Evolutionary conservation across 2,797 vertebrate species (phyloP).

Genomic region (Nannoperca australis): DNA sequence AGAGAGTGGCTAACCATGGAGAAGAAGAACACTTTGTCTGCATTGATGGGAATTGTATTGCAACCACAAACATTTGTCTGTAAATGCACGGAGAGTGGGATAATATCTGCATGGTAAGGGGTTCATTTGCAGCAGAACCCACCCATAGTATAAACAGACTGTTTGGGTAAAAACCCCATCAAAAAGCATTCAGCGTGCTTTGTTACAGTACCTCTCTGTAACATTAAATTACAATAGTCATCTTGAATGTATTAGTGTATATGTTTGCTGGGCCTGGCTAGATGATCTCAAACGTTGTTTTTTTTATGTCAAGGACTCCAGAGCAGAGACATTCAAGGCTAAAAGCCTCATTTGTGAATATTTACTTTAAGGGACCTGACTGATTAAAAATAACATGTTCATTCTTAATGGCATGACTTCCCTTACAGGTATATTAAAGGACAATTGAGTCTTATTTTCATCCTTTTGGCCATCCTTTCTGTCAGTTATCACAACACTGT

Average conservation of each 20-base stretch:
- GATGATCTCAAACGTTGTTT: constrained; percentile 19
- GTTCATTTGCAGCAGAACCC: constrained; percentile 22
- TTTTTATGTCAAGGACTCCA: constrained; percentile 20
- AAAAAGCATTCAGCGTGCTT: constrained; percentile 25
- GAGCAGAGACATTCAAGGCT: not conserved
- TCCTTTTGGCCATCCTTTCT: not conserved
- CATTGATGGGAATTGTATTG: constrained; percentile 49
- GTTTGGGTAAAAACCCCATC: constrained; percentile 23
- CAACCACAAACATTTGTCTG: constrained; percentile 50
- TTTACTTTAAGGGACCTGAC: too few species aligned
- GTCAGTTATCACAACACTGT: not conserved
- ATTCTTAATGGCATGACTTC: not conserved
- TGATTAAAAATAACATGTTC: not conserved
- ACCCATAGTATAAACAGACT: constrained; percentile 33
- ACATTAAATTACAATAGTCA: constrained; percentile 31
- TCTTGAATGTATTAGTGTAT: constrained; percentile 32
- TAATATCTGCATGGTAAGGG: constrained; percentile 21
- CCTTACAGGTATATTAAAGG: not conserved
- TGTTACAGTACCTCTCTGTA: constrained; percentile 31
- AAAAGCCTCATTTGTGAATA: not conserved
- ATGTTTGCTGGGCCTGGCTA: constrained; percentile 1
- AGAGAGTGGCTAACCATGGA: constrained; percentile 42
- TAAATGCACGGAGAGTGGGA: constrained; percentile 39
- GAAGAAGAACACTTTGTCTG: constrained; percentile 41
- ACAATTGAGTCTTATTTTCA: not conserved